phyloP scores from a whole-genome alignment of 2,888 invertebrate genomes.

The Pammene fasciana region DNA sequence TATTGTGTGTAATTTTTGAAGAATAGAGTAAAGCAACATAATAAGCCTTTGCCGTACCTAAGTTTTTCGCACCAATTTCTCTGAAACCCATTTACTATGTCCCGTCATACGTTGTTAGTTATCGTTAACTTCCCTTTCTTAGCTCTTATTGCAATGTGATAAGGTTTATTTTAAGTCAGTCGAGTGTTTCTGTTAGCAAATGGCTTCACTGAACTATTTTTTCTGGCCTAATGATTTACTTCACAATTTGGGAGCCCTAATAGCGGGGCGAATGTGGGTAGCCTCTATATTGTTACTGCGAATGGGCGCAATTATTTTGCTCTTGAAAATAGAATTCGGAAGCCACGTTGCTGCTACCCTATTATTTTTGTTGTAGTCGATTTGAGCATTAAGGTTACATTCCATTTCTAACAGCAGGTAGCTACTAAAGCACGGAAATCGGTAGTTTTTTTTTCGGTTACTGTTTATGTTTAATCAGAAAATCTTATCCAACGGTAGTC shows the following conservation, averaged over 20 bases:
- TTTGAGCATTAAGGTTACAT: no score
- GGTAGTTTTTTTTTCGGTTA: no score
- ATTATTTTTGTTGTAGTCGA: not conserved
- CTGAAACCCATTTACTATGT: not conserved
- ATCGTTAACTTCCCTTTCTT: not conserved
- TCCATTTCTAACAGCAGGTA: no score
- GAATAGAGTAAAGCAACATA: no score
- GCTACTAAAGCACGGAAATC: no score
- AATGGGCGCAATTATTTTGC: constrained; percentile 1
- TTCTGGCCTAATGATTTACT: constrained; percentile 24
- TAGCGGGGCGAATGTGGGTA: not conserved
- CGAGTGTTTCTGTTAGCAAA: not conserved
- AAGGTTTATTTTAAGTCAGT: not conserved
- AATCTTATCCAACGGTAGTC: no score
- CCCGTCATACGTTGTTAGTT: not conserved
- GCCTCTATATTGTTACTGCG: constrained; percentile 12
- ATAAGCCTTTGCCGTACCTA: no score
- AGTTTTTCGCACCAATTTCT: not conserved
- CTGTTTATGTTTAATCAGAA: no score
- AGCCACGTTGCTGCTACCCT: not conserved
- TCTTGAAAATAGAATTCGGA: not conserved
- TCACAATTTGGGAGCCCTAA: constrained; percentile 17
- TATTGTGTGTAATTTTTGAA: no score
- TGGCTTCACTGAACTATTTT: constrained; percentile 25
- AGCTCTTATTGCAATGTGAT: not conserved